Conservation (phyloP, 2,888 invertebrate species). For the Auanema freiburgensis region DNA sequence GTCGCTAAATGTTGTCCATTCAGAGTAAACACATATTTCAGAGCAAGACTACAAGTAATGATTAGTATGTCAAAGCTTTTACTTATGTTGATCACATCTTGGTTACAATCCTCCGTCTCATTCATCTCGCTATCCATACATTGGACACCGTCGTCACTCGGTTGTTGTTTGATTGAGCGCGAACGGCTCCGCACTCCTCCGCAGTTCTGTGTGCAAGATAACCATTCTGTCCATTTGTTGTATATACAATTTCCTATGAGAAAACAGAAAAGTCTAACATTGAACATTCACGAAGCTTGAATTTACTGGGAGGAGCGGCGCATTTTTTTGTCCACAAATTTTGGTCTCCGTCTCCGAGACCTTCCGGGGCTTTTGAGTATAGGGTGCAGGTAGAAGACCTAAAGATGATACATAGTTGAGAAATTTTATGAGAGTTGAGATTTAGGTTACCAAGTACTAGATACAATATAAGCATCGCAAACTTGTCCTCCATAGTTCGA, state of each 20-base stretch:
- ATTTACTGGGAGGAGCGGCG: slow-evolving; percentile 15
- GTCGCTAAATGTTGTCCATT: slow-evolving; percentile 18
- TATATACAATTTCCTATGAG: slow-evolving; percentile 25
- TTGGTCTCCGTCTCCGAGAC: slow-evolving; percentile 7
- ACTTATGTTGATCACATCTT: slow-evolving; percentile 6
- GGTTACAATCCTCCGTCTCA: slow-evolving; percentile 16
- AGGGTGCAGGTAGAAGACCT: slow-evolving; percentile 20
- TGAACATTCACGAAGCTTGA: too few relatives aligned
- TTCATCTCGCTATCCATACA: slow-evolving; percentile 21
- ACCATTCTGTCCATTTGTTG: slow-evolving; percentile 19
- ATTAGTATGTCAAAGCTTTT: too few relatives aligned
- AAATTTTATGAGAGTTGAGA: not conserved
- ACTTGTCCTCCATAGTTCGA: slow-evolving; percentile 16
- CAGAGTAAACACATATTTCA: slow-evolving; percentile 17
- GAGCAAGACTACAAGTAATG: not conserved
- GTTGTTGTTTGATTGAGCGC: slow-evolving; percentile 8
- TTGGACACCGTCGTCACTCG: slow-evolving; percentile 13
- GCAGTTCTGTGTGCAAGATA: slow-evolving; percentile 10
- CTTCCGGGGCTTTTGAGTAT: slow-evolving; percentile 10
- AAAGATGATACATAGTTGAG: slow-evolving; percentile 5
- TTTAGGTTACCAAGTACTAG: slow-evolving; percentile 4
- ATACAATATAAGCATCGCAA: slow-evolving; percentile 20
- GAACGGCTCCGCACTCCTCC: slow-evolving; percentile 13
- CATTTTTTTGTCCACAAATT: slow-evolving; percentile 21
- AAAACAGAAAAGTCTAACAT: too few relatives aligned